These are phyloP conservation scores for Tarsius wallacei DNA, from an alignment of 2,797 vertebrate genomes.

Conservation along the genomic window DNA sequence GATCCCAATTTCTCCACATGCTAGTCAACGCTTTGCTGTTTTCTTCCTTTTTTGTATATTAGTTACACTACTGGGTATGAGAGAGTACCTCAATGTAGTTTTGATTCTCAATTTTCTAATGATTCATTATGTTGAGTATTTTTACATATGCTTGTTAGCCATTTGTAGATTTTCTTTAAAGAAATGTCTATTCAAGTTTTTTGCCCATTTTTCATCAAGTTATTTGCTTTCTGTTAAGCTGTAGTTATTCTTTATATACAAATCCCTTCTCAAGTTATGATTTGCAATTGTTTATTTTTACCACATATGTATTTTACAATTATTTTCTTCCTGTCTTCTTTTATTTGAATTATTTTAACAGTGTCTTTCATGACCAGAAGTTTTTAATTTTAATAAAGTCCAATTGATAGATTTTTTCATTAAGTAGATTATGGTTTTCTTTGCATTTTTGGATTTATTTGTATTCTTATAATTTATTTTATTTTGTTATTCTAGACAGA, in stretches of 20 bases:
- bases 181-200: neutral
- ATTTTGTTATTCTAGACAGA: neutral
- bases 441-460: neutral
- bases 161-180: neutral
- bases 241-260: neutral
- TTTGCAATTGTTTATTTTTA: neutral
- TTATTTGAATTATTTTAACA: neutral
- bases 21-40: neutral
- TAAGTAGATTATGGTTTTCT: neutral
- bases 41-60: neutral
- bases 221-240: neutral
- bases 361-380: neutral
- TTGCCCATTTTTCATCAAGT: neutral
- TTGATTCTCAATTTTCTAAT: neutral
- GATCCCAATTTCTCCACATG: neutral
- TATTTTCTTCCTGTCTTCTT: neutral
- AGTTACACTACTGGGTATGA: neutral
- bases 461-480: neutral
- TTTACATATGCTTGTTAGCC: neutral
- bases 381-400: neutral
- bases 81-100: neutral
- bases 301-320: neutral
- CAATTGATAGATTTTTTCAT: neutral
- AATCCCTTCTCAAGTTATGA: neutral
- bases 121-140: neutral